A percentile compares a stretch with the other conserved stretches of the same genome.
Evolutionary conservation across 1,140 invertebrate species (phyloP).

Genomic region (Drosophila kohkoa): DNA sequence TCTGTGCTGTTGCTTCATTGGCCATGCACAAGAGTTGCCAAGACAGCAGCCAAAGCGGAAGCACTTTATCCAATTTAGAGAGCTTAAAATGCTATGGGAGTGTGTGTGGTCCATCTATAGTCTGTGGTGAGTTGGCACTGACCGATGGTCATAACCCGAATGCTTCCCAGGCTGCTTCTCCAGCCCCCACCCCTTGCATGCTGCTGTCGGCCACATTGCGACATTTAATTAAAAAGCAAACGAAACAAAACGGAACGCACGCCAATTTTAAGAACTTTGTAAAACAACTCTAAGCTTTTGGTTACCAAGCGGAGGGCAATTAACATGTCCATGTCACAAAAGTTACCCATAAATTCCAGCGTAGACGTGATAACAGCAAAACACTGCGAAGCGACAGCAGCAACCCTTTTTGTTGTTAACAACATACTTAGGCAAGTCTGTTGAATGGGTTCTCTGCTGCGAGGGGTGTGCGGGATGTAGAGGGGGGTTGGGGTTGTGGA

Average conservation of each 20-base stretch:
- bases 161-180: neutral
- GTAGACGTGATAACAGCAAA: constrained; percentile 41
- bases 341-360: constrained; percentile 67
- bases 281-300: constrained; percentile 61
- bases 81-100: constrained; percentile 59
- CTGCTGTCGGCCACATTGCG: constrained; percentile 22
- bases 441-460: constrained; percentile 6
- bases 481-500: too few species aligned
- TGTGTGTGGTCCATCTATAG: neutral
- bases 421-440: constrained; percentile 62
- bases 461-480: neutral
- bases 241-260: constrained; percentile 64
- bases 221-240: constrained; percentile 77
- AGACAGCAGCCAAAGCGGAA: constrained; percentile 63
- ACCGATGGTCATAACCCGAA: constrained; percentile 70
- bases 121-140: constrained; percentile 46
- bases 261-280: constrained; percentile 78
- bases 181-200: too few species aligned
- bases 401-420: constrained; percentile 73
- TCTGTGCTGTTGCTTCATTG: neutral
- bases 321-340: constrained; percentile 78
- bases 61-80: constrained; percentile 80
- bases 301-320: constrained; percentile 59
- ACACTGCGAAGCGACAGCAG: constrained; percentile 9
- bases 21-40: constrained; percentile 56